Conservation (phyloP, 2,888 invertebrate species). For the Cacoxenus indagator region DNA sequence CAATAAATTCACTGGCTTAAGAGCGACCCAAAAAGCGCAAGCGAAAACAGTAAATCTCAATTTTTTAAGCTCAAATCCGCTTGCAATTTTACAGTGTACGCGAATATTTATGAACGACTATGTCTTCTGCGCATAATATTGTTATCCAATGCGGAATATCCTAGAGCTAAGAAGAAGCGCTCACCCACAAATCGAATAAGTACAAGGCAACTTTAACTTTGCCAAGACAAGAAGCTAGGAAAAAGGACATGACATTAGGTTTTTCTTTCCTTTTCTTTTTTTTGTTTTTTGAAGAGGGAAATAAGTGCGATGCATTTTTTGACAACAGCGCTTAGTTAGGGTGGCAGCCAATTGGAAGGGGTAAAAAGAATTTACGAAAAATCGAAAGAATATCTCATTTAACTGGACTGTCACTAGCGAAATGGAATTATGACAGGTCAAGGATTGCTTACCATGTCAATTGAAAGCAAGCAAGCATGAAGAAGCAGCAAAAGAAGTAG, state of each 20-base stretch:
- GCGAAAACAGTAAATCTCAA: conserved; percentile 47
- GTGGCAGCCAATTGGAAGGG: background rate
- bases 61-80: conserved; percentile 48
- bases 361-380: conserved; percentile 38
- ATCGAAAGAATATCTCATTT: conserved; percentile 53
- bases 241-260: background rate
- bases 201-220: conserved; percentile 30
- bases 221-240: background rate
- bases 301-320: background rate
- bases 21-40: conserved; percentile 12
- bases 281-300: background rate
- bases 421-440: conserved; percentile 61
- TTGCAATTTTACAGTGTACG: conserved; percentile 45
- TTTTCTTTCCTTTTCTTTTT: background rate
- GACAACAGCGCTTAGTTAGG: background rate
- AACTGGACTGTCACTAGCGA: conserved; percentile 42
- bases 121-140: conserved; percentile 50
- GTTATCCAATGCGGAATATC: conserved; percentile 36
- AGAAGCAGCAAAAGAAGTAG: background rate
- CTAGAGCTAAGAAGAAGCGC: background rate
- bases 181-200: conserved; percentile 20
- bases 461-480: conserved; percentile 23
- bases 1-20: conserved; percentile 38
- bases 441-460: conserved; percentile 51
- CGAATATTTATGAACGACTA: conserved; percentile 37